Base-by-base conservation (phyloP, 2,888 invertebrate genomes). In the Arrhopalites spinosus region DNA sequence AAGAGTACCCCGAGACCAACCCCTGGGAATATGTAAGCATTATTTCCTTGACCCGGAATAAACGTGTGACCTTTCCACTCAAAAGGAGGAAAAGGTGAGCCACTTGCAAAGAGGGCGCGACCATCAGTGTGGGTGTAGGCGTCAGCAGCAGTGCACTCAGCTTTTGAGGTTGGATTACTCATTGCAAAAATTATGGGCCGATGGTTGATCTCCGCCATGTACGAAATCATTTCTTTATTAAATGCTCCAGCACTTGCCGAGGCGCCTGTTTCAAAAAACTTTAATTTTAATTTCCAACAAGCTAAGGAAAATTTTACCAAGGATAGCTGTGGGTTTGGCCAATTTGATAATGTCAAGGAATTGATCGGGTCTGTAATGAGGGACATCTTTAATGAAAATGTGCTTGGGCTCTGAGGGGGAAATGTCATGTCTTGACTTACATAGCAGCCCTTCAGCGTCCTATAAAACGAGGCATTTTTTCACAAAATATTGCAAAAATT, bases 111-210 rank as follows among this genome's bases (percentile, higher is more conserved):
- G 74, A 99, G 90, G 82, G 93, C 93, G 73, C 93, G 90, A 29
- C 97, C 98, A 47, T 80, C 78, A 5, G 98, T 96, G 84, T 91
- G 87, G 56, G 86, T 89, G 87, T 98, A 99, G 2, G 98, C 98
- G 83, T 95, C 90, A 86, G 96, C 95, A n/a, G 99, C 99, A n/a
- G 99, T 98, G 85, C 99, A 99, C 87, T 99, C 99, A 0, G 99
- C 96, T 88, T 97, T 97, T 86, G 91, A 91, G 73, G 99, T 99
- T 73, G 99, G 99, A 88, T 99, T 99, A 85, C 98, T 98, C 68
- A 99, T 89, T 15, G 99, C 98, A 86, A 99, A 99, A 83, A 99
- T 94, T 78, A 99, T 91, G 1, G 99, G 99, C 74, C 89, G 3
- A 7, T 36, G 5, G 11, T 36, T 36, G 3, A 36, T 36, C 11